Conservation (phyloP, 2,113 vertebrate species). For the Centrocercus urophasianus region DNA sequence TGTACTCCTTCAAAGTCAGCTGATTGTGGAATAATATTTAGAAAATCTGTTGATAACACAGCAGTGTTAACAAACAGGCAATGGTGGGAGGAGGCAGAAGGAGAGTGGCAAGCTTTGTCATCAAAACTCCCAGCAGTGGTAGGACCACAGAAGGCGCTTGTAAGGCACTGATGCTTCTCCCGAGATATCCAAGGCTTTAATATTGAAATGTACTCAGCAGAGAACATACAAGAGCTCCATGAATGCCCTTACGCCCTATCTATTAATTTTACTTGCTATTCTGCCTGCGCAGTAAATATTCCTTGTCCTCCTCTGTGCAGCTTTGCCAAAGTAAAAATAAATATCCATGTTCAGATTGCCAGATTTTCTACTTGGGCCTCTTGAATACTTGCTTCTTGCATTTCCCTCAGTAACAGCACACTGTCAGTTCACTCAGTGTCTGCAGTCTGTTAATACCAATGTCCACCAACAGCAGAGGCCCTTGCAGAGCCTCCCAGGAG, state of each 20-base stretch:
- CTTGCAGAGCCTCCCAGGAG: neutral
- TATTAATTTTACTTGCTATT: neutral
- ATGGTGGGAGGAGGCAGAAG: neutral
- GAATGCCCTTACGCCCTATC: neutral
- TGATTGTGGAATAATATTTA: neutral
- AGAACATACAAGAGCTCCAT: neutral
- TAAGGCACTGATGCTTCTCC: neutral
- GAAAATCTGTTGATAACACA: neutral
- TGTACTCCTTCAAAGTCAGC: conserved; percentile 4
- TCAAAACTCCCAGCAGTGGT: neutral
- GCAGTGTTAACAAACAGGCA: neutral
- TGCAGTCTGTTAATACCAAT: neutral
- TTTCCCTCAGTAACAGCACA: neutral
- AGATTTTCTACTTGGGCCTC: neutral
- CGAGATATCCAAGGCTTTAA: neutral
- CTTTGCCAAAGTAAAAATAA: neutral
- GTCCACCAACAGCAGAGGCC: neutral
- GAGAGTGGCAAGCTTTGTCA: neutral
- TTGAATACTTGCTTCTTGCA: neutral
- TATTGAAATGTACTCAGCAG: conserved; percentile 29
- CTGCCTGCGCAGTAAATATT: neutral
- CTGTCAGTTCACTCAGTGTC: neutral
- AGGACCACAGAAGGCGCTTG: neutral
- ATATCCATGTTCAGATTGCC: neutral
- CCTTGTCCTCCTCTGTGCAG: neutral